Conservation (phyloP, 2,797 vertebrate species). For the Phataginus tetradactyla region DNA sequence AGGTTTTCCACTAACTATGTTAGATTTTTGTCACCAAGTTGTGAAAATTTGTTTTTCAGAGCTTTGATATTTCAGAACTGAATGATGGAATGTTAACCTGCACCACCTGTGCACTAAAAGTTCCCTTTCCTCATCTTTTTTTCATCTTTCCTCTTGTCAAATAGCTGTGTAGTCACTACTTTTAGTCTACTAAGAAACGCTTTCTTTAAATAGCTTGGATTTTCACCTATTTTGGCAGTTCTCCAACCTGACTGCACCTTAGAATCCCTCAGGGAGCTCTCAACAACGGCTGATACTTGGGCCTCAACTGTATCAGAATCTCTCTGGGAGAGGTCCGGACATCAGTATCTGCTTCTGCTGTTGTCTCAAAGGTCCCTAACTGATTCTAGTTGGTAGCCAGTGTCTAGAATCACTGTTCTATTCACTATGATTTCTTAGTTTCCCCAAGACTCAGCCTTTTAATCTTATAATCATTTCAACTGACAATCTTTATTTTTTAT, state of each 20-base stretch:
- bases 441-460: neutral
- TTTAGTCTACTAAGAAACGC: neutral
- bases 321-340: too few species aligned
- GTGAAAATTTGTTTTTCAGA: neutral
- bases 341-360: neutral
- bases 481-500: conserved; percentile 29
- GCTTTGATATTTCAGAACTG: neutral
- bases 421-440: neutral
- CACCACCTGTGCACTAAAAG: neutral
- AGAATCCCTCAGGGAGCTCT: neutral
- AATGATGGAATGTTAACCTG: neutral
- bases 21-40: neutral
- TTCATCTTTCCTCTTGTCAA: neutral
- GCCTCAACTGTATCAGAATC: neutral
- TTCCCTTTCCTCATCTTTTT: neutral
- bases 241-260: neutral
- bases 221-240: neutral
- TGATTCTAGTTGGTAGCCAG: neutral
- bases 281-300: neutral
- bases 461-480: conserved; percentile 7
- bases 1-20: neutral
- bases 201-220: neutral
- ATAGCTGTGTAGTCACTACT: neutral
- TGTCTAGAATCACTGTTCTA: neutral
- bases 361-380: neutral